Evolutionary conservation across 2,888 invertebrate species (phyloP), one percentile per base, ranked within the genome.

Genomic region (Pristionchus exspectatus): DNA sequence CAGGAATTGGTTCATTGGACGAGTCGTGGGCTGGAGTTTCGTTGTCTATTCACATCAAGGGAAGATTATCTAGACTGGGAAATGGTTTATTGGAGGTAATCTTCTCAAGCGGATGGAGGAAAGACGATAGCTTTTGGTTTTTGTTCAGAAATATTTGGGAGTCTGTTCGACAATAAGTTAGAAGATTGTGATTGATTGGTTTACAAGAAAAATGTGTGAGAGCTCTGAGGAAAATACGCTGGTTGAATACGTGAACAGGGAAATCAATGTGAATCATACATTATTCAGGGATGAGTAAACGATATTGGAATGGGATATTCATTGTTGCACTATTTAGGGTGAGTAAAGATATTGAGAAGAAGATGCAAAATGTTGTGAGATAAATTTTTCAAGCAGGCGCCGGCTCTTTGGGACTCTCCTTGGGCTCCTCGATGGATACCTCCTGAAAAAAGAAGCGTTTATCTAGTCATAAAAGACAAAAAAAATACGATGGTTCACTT

Each of bases 351-450:
- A 50, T 50, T 1, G 44, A 9, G 44, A 50, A 50, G 3, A 12
- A 18, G 59, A 59, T 59, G 24, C 21, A 24, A 24, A 24, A 59
- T 4, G 3, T 59, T 59, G 12, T 24, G 2, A 24, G 69, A 69
- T 5, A 24, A 38, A n/a, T 9, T 14, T 81, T n/a, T 81, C 50
- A 81, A 81, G 81, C 81, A 14, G 81, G 81, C 7, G 81, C 81
- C 21, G 81, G n/a, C 27, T 81, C 81, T 27, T 81, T 81, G 10
- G 81, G 81, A 81, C 81, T 81, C 27, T 81, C 81, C 50, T 81
- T 81, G 24, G 81, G 81, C 27, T 81, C 81, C 54, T 81, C 81
- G n/a, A 81, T 9, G 1, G 81, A 81, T n/a, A 81, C 81, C 16
- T 81, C 81, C 81, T 81, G 54, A 10, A 77, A 69, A 9, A 50